These are phyloP conservation scores for Sander lucioperca DNA, from an alignment of 2,113 vertebrate genomes.

Conservation along the genomic window DNA sequence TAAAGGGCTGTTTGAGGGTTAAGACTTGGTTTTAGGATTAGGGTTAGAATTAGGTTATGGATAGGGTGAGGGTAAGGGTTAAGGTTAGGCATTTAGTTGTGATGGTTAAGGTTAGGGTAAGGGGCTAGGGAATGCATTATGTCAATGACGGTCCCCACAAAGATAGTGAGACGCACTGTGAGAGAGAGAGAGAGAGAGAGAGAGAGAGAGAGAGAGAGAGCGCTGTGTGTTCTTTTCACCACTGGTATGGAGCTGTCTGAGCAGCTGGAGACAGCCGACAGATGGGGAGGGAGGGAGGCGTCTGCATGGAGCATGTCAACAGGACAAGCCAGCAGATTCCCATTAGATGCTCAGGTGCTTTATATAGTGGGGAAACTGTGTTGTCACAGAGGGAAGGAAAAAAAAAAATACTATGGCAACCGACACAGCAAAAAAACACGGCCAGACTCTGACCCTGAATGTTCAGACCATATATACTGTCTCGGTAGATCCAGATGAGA, in stretches of 20 bases:
- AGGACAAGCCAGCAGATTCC: conserved; percentile 60
- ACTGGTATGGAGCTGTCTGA: conserved; percentile 63
- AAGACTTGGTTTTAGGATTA: too few relatives aligned
- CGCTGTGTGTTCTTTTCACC: conserved; percentile 37
- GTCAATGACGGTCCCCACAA: too few relatives aligned
- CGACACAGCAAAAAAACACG: neutral
- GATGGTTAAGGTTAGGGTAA: too few relatives aligned
- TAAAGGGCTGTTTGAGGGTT: too few relatives aligned
- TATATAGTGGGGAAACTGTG: conserved; percentile 6
- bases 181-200: too few relatives aligned
- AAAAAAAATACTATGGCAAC: neutral
- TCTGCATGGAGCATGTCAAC: conserved; percentile 61
- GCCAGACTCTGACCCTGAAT: neutral
- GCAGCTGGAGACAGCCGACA: conserved; percentile 59
- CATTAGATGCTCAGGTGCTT: conserved; percentile 70
- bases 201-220: too few relatives aligned
- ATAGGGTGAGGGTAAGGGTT: too few relatives aligned
- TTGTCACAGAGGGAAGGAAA: conserved; percentile 1
- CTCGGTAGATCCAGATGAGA: conserved; percentile 16
- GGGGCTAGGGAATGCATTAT: too few relatives aligned
- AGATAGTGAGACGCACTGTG: too few relatives aligned
- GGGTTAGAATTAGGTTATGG: too few relatives aligned
- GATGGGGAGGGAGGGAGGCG: conserved; percentile 60
- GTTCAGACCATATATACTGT: neutral
- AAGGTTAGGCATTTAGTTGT: too few relatives aligned